These are phyloP conservation scores for Bimastos eiseni DNA, from an alignment of 2,888 invertebrate species.

Conservation along the genomic window DNA sequence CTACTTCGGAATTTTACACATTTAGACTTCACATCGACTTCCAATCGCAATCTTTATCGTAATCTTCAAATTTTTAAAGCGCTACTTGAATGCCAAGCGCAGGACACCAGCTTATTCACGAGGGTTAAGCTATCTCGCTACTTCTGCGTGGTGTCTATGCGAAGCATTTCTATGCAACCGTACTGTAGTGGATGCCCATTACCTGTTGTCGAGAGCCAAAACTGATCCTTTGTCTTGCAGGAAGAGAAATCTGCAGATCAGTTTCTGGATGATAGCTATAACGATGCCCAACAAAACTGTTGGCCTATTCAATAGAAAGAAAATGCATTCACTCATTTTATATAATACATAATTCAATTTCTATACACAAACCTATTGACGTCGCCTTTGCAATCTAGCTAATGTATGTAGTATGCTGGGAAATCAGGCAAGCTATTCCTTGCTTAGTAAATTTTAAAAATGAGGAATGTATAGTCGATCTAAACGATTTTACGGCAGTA, in stretches of 20 bases:
- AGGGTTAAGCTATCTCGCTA: no score
- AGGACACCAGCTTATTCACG: no score
- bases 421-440: no score
- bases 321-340: not conserved
- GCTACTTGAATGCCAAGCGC: no score
- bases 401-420: no score
- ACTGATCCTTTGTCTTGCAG: not conserved
- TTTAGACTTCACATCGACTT: no score
- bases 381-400: no score
- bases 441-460: not conserved
- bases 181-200: not conserved
- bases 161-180: not conserved
- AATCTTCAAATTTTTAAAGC: no score
- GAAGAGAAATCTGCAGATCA: not conserved
- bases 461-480: not conserved
- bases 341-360: no score
- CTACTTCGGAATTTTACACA: no score
- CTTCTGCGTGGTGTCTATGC: not conserved
- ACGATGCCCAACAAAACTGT: not conserved
- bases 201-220: not conserved
- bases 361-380: no score
- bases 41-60: no score
- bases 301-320: not conserved
- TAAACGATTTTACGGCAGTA: not conserved
- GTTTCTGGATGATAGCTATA: not conserved